phyloP scores from a whole-genome alignment of 2,888 invertebrate species.

The Drosophila greeni region DNA sequence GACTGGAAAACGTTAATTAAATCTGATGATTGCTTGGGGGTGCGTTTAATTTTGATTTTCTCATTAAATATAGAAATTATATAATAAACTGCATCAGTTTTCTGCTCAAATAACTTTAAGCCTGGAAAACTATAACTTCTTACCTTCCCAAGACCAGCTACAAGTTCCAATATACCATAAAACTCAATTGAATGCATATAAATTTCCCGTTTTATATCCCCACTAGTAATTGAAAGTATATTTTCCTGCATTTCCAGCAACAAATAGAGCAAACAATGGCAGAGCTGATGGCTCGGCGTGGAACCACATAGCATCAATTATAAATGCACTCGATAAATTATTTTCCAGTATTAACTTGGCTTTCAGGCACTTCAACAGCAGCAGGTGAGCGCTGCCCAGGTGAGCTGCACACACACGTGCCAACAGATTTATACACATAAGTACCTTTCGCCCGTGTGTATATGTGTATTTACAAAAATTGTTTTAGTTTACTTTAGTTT shows the following conservation, averaged over 20 bases:
- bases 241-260: conserved; percentile 11
- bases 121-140: background rate
- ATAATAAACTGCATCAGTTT: background rate
- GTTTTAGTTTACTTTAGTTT: conserved; percentile 57
- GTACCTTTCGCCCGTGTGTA: conserved; percentile 8
- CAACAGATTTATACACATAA: conserved; percentile 18
- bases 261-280: conserved; percentile 9
- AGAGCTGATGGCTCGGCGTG: conserved; percentile 5
- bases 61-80: background rate
- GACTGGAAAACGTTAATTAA: conserved; percentile 18
- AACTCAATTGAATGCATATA: conserved; percentile 30
- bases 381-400: conserved; percentile 13
- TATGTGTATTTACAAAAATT: conserved; percentile 51
- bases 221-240: conserved; percentile 50
- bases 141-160: background rate
- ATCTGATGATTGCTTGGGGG: background rate
- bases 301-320: conserved; percentile 59
- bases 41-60: background rate
- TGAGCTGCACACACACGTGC: conserved; percentile 3
- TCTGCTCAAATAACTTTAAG: background rate
- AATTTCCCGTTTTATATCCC: conserved; percentile 24
- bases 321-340: conserved; percentile 71
- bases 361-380: conserved; percentile 63
- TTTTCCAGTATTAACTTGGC: conserved; percentile 62
- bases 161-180: conserved; percentile 18